Percentiles rank a stretch among this genome's conserved stretches.
These are phyloP conservation scores for Dasypogon diadema DNA, from an alignment of 2,888 invertebrate species.

Conservation along the genomic window DNA sequence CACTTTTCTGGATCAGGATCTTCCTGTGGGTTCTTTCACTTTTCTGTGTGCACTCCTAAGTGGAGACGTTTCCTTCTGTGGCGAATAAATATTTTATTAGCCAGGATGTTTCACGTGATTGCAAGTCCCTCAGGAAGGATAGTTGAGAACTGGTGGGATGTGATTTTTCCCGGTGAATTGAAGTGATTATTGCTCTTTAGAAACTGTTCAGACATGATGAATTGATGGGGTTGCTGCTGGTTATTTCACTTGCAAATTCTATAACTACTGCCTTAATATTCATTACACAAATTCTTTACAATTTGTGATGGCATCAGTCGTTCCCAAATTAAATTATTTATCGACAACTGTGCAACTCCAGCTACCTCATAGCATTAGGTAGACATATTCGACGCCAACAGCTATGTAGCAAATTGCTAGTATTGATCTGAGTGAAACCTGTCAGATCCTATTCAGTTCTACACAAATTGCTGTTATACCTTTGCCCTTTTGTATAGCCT, in stretches of 20 bases:
- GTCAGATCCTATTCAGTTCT: neutral
- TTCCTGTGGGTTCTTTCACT: neutral
- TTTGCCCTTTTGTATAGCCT: neutral
- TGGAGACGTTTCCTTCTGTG: slow-evolving; percentile 21
- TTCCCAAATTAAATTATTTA: neutral
- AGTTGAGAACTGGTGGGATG: slow-evolving; percentile 42
- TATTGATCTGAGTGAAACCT: slow-evolving; percentile 11
- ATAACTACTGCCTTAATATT: too few relatives aligned
- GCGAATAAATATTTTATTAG: slow-evolving; percentile 55
- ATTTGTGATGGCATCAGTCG: neutral
- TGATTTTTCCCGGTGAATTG: slow-evolving; percentile 35
- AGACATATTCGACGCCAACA: neutral
- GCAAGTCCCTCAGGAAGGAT: slow-evolving; percentile 51
- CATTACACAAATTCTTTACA: too few relatives aligned
- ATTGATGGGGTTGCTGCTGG: too few relatives aligned
- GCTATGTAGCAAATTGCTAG: neutral
- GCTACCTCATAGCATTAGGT: neutral
- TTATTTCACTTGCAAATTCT: too few relatives aligned
- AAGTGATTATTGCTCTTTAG: slow-evolving; percentile 28
- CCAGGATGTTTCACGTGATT: slow-evolving; percentile 52
- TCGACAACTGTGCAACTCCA: neutral
- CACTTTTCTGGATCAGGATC: slow-evolving; percentile 11
- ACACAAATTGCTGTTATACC: neutral
- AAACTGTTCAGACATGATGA: too few relatives aligned
- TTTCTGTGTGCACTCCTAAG: slow-evolving; percentile 1